Evolutionary conservation across 2,113 vertebrate species (phyloP), one percentile per base, ranked within the genome.

Genomic region (Etheostoma spectabile): DNA sequence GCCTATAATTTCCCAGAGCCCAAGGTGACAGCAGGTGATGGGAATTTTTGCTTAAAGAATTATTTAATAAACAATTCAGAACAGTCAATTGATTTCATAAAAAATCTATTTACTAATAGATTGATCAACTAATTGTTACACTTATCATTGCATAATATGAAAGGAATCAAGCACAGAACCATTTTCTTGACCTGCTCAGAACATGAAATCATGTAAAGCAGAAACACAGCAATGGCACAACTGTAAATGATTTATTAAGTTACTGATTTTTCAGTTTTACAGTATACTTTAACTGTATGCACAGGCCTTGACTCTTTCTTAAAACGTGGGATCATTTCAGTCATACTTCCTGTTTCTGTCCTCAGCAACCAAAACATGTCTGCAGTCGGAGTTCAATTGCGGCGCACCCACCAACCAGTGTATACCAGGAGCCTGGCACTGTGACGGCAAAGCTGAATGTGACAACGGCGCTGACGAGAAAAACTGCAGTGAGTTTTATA

Each of bases 401-500:
- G 92, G 96, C 0, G 91, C 85, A 0, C 94, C 86, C 0, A 11
- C 86, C 57, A 93, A 74, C 73, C 93, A 95, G 80, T 98, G 97
- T 24, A 87, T 98, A 14, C 11, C 96, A 0, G 8, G 1, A 2
- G 18, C 38, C 46, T 98, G 97, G 97, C 93, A 86, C 35, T 98
- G 97, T n/a, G 96, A 98, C 0, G 94, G 93, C 5, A 93, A 92
- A 49, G 8, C 4, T 0, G 95, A 98, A 85, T 98, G 97, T 4
- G 79, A 88, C 59, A 96, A 96, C 0, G 95, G 94, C 1, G 94
- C 95, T 0, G 97, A 98, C 0, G 97, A 98, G 90, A 86, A 61
- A 10, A 87, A 90, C 86, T 98, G 97, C 61, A 81, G 97, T 97
- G 88, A 93, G 95, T 90, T 69, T 61, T 45, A 10, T 19, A 12